Conservation (phyloP, 30 jellyfish, hydroid and myxozoan genomes). For the Catostylus mosaicus region DNA sequence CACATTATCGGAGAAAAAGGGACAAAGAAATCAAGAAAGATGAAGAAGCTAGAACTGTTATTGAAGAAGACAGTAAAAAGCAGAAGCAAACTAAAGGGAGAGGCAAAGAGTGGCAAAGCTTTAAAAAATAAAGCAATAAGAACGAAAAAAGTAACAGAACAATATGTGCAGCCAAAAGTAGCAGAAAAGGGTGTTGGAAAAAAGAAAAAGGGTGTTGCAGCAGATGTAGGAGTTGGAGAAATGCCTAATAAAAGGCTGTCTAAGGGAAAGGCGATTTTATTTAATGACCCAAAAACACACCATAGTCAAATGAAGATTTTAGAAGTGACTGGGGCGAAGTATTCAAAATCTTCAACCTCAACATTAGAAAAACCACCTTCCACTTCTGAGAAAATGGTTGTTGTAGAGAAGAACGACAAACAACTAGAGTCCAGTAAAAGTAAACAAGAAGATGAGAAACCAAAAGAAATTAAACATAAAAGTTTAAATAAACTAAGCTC, state of each 20-base stretch:
- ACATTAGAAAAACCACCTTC: background rate
- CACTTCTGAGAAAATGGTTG: background rate
- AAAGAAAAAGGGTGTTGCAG: slow-evolving; percentile 10
- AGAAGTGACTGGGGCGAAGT: background rate
- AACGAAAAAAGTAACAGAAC: slow-evolving; percentile 4
- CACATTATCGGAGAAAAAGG: background rate
- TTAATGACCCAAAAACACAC: background rate
- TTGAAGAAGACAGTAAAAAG: background rate
- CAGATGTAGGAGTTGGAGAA: no score
- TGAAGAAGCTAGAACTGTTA: background rate
- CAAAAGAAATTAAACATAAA: background rate
- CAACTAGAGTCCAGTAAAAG: background rate
- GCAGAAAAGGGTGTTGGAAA: background rate
- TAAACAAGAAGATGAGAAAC: background rate
- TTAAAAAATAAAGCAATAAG: background rate
- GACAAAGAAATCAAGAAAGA: background rate
- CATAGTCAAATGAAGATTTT: background rate
- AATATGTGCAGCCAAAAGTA: background rate
- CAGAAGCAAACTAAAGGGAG: background rate
- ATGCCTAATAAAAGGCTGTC: background rate
- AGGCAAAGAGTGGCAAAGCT: no score
- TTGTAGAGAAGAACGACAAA: background rate
- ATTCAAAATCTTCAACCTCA: background rate
- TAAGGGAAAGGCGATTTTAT: background rate
- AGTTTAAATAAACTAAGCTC: background rate